Evolutionary conservation across 1,140 invertebrate species (phyloP).

Genomic region (Lordiphosa clarofinis): DNA sequence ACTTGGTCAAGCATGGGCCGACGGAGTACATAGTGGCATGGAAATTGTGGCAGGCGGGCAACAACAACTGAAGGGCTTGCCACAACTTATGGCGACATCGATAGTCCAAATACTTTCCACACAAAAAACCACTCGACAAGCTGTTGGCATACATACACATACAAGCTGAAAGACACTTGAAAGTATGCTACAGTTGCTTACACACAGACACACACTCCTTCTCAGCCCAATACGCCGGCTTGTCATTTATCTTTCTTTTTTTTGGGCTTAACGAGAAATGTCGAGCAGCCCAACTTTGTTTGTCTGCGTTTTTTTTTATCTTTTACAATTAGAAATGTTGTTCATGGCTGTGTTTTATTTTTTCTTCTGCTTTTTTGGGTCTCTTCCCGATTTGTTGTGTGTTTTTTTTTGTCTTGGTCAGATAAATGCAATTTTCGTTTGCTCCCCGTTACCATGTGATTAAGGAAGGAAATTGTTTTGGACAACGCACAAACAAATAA

Average conservation of each 20-base stretch:
- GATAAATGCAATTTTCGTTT: slow-evolving; percentile 69
- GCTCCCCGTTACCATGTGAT: slow-evolving; percentile 66
- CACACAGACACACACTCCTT: slow-evolving; percentile 21
- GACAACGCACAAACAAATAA: slow-evolving; percentile 70
- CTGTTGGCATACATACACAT: slow-evolving; percentile 63
- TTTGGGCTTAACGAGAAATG: slow-evolving; percentile 53
- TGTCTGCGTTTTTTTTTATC: slow-evolving; percentile 60
- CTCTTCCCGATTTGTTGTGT: slow-evolving; percentile 50
- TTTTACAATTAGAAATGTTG: slow-evolving; percentile 69
- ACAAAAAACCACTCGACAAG: slow-evolving; percentile 62
- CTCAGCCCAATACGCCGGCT: slow-evolving; percentile 32
- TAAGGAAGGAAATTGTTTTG: slow-evolving; percentile 79
- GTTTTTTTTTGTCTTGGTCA: slow-evolving; percentile 56
- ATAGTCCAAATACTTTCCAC: slow-evolving; percentile 65
- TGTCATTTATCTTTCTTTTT: slow-evolving; percentile 69
- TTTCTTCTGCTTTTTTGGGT: slow-evolving; percentile 11
- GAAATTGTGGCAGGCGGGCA: slow-evolving; percentile 33
- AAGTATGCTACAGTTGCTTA: slow-evolving; percentile 71
- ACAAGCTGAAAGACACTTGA: slow-evolving; percentile 62
- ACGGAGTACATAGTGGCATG: background rate
- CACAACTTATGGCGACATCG: slow-evolving; percentile 74
- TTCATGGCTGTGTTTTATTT: slow-evolving; percentile 35
- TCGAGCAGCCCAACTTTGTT: slow-evolving; percentile 45
- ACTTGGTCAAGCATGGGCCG: slow-evolving; percentile 69
- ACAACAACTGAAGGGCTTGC: slow-evolving; percentile 54